Conservation (phyloP, 2,113 vertebrate species). For the Mesoclemmys tuberculata region DNA sequence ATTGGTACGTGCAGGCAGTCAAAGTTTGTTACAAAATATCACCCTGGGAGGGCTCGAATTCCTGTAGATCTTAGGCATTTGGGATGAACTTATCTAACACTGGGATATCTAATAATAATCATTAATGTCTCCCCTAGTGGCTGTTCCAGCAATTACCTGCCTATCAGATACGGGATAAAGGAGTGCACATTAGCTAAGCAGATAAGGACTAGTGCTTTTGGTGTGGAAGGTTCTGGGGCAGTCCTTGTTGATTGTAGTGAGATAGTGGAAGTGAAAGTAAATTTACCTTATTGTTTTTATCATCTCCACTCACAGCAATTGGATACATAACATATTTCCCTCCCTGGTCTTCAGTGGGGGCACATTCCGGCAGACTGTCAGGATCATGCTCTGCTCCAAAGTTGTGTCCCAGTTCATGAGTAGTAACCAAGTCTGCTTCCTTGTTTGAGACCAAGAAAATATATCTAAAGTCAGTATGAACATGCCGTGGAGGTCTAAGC, state of each 20-base stretch:
- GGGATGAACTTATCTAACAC: not conserved
- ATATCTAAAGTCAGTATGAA: not conserved
- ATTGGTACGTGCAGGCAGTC: not conserved
- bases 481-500: not conserved
- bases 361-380: constrained; percentile 88
- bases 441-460: constrained; percentile 55
- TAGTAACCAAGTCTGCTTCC: constrained; percentile 98
- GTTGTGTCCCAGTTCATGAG: constrained; percentile 97
- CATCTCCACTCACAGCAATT: constrained; percentile 98
- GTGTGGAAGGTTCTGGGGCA: not conserved
- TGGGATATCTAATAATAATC: not conserved
- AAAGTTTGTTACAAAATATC: not conserved
- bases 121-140: not conserved
- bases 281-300: constrained; percentile 95
- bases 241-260: not conserved
- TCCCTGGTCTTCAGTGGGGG: constrained; percentile 93
- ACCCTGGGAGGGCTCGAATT: not conserved
- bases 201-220: not conserved
- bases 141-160: not conserved
- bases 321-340: constrained; percentile 99
- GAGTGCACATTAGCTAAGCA: constrained; percentile 2
- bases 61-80: not conserved
- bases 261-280: not conserved
- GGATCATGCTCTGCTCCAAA: constrained; percentile 98
- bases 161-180: not conserved